Conservation (phyloP, 1,140 invertebrate genomes). For the Drosophila athabasca region DNA sequence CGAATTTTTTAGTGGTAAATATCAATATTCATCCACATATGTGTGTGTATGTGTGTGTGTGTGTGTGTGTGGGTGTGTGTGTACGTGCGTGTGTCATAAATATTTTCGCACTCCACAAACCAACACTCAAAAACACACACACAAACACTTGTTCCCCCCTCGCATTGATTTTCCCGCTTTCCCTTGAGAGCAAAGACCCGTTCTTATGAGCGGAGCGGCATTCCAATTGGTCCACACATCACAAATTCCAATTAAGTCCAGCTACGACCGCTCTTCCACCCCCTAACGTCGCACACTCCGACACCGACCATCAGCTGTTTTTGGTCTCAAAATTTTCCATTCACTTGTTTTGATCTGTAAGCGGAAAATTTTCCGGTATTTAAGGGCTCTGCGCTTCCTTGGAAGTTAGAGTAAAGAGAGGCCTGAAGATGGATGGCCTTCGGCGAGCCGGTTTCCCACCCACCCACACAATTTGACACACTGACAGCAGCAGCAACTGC, state of each 20-base stretch:
- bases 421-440: slow-evolving; percentile 8
- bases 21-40: slow-evolving; percentile 26
- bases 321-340: slow-evolving; percentile 58
- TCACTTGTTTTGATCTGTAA: background rate
- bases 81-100: slow-evolving; percentile 35
- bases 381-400: slow-evolving; percentile 6
- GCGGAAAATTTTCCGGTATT: slow-evolving; percentile 41
- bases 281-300: background rate
- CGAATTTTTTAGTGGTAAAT: slow-evolving; percentile 40
- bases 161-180: slow-evolving; percentile 65
- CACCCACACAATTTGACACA: slow-evolving; percentile 49
- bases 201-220: slow-evolving; percentile 42
- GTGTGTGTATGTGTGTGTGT: slow-evolving; percentile 17
- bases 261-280: slow-evolving; percentile 12
- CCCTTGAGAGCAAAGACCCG: slow-evolving; percentile 23
- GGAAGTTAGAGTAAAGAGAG: slow-evolving; percentile 22
- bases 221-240: slow-evolving; percentile 52
- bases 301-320: slow-evolving; percentile 41
- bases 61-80: slow-evolving; percentile 9
- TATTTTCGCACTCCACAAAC: slow-evolving; percentile 41
- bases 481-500: slow-evolving; percentile 25
- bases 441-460: slow-evolving; percentile 8
- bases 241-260: slow-evolving; percentile 57
- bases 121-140: too few species aligned
- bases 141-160: slow-evolving; percentile 52